A percentile compares a stretch with the other conserved stretches of the same genome.
Conservation (phyloP, 2,888 invertebrate genomes). For the Camponotus fellah region DNA sequence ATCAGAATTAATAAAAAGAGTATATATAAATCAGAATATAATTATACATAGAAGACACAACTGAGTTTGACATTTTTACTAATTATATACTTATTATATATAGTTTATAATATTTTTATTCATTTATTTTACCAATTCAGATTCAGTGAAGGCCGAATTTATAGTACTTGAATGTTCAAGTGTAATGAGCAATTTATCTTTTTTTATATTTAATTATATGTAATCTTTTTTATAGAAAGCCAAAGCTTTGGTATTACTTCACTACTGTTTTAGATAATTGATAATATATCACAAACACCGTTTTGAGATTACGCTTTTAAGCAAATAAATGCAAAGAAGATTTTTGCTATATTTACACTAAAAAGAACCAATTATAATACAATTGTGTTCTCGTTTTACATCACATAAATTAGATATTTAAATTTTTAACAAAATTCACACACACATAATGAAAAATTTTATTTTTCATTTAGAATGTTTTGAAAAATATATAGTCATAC, state of each 20-base stretch:
- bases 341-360: constrained; percentile 11
- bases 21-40: background rate
- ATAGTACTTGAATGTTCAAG: constrained; percentile 10
- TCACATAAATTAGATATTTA: background rate
- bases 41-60: background rate
- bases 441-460: background rate
- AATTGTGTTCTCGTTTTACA: constrained; percentile 11
- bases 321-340: constrained; percentile 19
- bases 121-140: background rate
- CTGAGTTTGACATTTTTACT: background rate
- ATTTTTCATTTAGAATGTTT: background rate
- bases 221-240: constrained; percentile 16
- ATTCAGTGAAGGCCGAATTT: constrained; percentile 13
- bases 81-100: no score
- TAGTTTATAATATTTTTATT: background rate
- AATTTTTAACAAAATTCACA: background rate
- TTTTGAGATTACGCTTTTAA: constrained; percentile 56
- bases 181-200: background rate
- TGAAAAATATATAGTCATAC: background rate
- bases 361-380: background rate
- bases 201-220: constrained; percentile 36
- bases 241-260: constrained; percentile 38
- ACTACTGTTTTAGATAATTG: constrained; percentile 36
- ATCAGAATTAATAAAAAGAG: background rate
- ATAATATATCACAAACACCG: constrained; percentile 44